phyloP scores from a whole-genome alignment of 2,113 vertebrate species.

The Egretta garzetta region DNA sequence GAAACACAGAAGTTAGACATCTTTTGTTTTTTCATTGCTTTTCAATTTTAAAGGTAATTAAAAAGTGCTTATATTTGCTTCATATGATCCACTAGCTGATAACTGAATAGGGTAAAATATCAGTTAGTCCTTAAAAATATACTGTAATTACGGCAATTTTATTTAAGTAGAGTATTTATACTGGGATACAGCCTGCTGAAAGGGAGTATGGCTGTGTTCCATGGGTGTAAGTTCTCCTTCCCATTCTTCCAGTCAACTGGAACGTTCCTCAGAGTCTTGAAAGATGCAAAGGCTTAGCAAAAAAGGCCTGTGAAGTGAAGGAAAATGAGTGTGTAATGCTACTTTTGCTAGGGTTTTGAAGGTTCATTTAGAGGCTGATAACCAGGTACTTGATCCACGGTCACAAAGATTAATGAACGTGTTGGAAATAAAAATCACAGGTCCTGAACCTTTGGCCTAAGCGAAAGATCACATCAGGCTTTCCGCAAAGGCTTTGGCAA shows the following conservation, averaged over 20 bases:
- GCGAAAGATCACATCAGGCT: not conserved
- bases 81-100: not conserved
- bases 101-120: not conserved
- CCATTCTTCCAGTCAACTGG: not conserved
- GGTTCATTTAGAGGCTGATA: not conserved
- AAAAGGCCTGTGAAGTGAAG: not conserved
- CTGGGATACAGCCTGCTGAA: not conserved
- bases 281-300: not conserved
- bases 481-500: not conserved
- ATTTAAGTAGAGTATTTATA: not conserved
- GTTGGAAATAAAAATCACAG: not conserved
- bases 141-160: not conserved
- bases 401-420: not conserved
- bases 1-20: not conserved
- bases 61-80: not conserved
- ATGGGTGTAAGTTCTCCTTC: not conserved
- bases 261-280: not conserved
- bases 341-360: not conserved
- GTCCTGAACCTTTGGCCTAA: not conserved
- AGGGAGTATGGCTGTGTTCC: not conserved
- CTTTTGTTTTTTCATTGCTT: not conserved
- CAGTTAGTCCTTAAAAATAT: not conserved
- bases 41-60: not conserved
- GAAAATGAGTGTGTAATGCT: not conserved
- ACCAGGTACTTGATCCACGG: not conserved